phyloP scores from a whole-genome alignment of 2,113 vertebrate genomes.

The Saccopteryx bilineata region DNA sequence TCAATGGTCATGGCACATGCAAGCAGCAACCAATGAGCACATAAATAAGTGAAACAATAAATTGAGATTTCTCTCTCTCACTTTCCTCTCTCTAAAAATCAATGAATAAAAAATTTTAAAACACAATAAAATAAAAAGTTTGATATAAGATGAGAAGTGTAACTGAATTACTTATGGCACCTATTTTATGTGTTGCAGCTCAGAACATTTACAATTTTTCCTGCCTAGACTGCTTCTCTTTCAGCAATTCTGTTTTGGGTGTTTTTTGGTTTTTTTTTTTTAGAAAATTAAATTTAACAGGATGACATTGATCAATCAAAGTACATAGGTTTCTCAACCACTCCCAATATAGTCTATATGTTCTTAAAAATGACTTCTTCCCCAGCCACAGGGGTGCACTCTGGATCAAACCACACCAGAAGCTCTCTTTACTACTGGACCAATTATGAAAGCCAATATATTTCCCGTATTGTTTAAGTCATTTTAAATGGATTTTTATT shows the following conservation, averaged over 20 bases:
- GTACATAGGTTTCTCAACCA: neutral
- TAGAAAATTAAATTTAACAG: too few species aligned
- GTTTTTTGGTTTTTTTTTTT: too few species aligned
- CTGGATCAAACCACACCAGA: neutral
- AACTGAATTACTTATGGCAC: neutral
- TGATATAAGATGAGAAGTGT: neutral
- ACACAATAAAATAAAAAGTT: neutral
- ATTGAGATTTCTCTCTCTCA: too few species aligned
- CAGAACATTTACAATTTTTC: neutral
- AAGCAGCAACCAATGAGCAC: too few species aligned
- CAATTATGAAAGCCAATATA: neutral
- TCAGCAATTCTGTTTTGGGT: neutral
- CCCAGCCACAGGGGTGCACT: neutral
- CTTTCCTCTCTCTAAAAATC: too few species aligned
- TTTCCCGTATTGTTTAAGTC: neutral
- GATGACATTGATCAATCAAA: too few species aligned
- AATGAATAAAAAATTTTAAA: too few species aligned
- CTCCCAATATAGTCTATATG: neutral
- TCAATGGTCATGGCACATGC: too few species aligned
- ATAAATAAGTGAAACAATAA: too few species aligned
- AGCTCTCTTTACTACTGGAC: neutral
- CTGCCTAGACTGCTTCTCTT: neutral
- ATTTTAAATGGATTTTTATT: conserved; percentile 31
- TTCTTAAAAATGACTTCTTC: neutral
- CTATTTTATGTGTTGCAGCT: neutral